Conservation (phyloP, 1,140 invertebrate genomes). For the Papilio machaon region DNA sequence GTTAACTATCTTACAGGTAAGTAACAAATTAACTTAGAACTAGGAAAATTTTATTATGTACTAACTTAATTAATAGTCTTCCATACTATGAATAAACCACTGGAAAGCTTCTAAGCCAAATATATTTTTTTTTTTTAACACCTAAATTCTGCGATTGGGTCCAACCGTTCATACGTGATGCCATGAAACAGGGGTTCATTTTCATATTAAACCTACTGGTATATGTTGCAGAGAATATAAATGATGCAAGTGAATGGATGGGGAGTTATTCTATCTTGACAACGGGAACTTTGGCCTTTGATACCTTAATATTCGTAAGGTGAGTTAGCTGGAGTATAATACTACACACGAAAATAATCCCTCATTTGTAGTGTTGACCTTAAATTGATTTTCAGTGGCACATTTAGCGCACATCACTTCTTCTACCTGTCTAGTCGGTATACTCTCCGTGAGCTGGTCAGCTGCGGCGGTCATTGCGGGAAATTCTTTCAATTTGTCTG, state of each 20-base stretch:
- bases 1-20: conserved; percentile 65
- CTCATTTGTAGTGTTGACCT: too few species aligned
- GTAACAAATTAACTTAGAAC: background rate
- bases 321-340: conserved; percentile 44
- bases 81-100: too few species aligned
- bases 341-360: background rate
- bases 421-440: conserved; percentile 73
- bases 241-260: conserved; percentile 54
- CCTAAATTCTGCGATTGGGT: too few species aligned
- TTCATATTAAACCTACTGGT: too few species aligned
- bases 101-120: too few species aligned
- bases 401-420: conserved; percentile 74
- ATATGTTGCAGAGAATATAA: conserved; percentile 57
- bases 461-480: conserved; percentile 60
- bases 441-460: conserved; percentile 67
- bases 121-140: too few species aligned
- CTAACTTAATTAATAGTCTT: too few species aligned
- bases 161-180: too few species aligned
- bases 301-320: conserved; percentile 74
- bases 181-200: too few species aligned
- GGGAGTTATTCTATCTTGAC: conserved; percentile 62
- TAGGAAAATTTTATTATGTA: background rate
- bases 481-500: conserved; percentile 70
- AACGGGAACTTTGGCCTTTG: conserved; percentile 71
- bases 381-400: conserved; percentile 53